A percentile compares a stretch with the other conserved stretches of the same genome.
These are phyloP conservation scores for Abrostola triplasia DNA, from an alignment of 2,888 invertebrate species.

Conservation along the genomic window DNA sequence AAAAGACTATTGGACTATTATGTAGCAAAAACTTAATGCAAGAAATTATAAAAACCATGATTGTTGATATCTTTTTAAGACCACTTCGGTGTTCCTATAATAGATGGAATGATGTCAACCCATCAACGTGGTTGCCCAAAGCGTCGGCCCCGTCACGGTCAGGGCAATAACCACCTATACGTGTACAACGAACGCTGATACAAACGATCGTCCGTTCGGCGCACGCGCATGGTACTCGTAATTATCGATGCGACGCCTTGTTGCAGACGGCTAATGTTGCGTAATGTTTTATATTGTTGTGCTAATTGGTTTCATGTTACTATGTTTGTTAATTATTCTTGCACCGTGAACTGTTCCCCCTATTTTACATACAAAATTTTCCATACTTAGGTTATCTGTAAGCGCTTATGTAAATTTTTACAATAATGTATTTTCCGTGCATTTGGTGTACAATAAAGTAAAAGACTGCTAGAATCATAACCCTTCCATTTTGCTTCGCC, in stretches of 20 bases:
- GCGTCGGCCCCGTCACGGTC: conserved; percentile 52
- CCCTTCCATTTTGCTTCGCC: too few species aligned
- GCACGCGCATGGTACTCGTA: conserved; percentile 56
- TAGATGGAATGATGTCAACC: conserved; percentile 51
- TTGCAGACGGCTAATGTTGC: conserved; percentile 57
- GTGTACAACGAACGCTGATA: conserved; percentile 57
- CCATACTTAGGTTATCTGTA: neutral
- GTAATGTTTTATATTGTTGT: conserved; percentile 56
- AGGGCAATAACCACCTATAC: conserved; percentile 65
- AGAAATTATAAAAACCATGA: conserved; percentile 1
- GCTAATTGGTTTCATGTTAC: conserved; percentile 46
- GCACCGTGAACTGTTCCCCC: neutral
- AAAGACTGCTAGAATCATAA: too few species aligned
- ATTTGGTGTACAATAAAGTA: neutral
- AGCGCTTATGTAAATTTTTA: neutral
- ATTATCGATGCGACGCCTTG: conserved; percentile 60
- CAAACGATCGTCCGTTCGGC: conserved; percentile 41
- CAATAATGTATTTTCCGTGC: neutral
- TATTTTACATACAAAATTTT: conserved; percentile 3
- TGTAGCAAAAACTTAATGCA: neutral
- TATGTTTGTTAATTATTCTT: conserved; percentile 20
- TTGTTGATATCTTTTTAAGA: conserved; percentile 13
- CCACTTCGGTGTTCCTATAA: conserved; percentile 18
- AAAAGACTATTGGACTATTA: too few species aligned
- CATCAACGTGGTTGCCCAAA: conserved; percentile 38